A percentile compares a stretch with the other conserved stretches of the same genome.
Evolutionary conservation across 2,113 vertebrate genomes (phyloP).

Genomic region (Sminthopsis crassicaudata): DNA sequence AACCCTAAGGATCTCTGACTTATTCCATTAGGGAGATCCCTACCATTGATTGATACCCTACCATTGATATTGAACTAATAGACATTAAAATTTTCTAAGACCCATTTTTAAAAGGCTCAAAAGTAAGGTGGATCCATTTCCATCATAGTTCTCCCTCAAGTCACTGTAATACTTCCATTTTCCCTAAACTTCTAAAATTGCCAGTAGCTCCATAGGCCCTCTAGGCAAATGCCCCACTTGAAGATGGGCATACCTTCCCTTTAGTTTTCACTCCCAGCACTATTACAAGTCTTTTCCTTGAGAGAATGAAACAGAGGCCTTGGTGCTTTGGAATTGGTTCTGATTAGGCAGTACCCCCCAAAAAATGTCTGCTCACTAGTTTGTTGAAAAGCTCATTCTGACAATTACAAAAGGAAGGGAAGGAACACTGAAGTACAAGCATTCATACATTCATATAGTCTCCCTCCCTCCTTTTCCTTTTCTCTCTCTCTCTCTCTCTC

Average conservation of each 20-base stretch:
- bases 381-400: not conserved
- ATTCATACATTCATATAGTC: not conserved
- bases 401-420: not conserved
- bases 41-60: not conserved
- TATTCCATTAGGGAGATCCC: too few species aligned
- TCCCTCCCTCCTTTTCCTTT: too few species aligned
- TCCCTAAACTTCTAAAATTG: not conserved
- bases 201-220: not conserved
- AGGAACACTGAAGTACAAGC: not conserved
- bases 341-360: not conserved
- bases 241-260: not conserved
- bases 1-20: not conserved
- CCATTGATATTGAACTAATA: not conserved
- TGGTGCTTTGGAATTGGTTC: not conserved
- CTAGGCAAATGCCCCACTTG: too few species aligned
- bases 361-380: not conserved
- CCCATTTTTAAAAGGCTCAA: not conserved
- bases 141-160: not conserved
- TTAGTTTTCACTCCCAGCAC: not conserved
- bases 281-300: fast-evolving
- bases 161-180: not conserved
- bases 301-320: not conserved
- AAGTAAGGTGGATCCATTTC: not conserved
- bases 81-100: not conserved
- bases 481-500: not conserved